Percentiles rank a stretch among this genome's conserved stretches.
Conservation (phyloP, 2,797 vertebrate species). For the Morus bassanus region DNA sequence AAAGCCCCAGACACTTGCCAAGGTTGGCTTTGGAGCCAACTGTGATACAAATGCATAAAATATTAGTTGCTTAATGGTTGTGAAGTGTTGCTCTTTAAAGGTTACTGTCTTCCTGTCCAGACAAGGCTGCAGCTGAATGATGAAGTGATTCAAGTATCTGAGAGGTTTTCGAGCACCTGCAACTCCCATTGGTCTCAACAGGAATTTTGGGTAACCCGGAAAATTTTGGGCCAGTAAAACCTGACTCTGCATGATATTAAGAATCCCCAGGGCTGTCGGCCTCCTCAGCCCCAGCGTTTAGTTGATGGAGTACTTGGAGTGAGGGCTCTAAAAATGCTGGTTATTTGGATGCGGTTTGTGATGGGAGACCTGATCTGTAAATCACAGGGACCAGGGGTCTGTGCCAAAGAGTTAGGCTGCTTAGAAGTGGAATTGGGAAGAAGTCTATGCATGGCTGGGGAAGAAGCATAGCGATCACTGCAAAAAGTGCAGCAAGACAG, state of each 20-base stretch:
- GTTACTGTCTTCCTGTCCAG: slow-evolving; percentile 61
- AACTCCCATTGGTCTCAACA: slow-evolving; percentile 14
- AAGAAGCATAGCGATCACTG: rapidly evolving
- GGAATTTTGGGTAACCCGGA: slow-evolving; percentile 8
- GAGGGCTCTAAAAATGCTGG: background rate
- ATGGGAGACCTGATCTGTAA: background rate
- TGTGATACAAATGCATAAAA: slow-evolving; percentile 60
- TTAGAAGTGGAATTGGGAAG: background rate
- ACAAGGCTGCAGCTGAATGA: slow-evolving; percentile 30
- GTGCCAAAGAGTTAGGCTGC: background rate
- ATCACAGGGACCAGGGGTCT: background rate
- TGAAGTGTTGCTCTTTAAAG: slow-evolving; percentile 62
- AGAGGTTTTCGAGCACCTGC: slow-evolving; percentile 44
- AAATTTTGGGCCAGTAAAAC: background rate
- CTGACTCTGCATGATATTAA: background rate
- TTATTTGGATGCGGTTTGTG: background rate
- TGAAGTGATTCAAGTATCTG: background rate
- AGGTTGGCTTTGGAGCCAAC: slow-evolving; percentile 51
- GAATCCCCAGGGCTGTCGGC: background rate
- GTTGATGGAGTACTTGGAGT: background rate
- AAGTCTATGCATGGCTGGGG: background rate
- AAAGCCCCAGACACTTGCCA: slow-evolving; percentile 53
- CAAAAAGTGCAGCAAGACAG: background rate
- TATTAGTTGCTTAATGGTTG: slow-evolving; percentile 58
- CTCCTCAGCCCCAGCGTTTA: background rate